Evolutionary conservation across 2,113 vertebrate species (phyloP).

Genomic region (Recurvirostra avosetta): DNA sequence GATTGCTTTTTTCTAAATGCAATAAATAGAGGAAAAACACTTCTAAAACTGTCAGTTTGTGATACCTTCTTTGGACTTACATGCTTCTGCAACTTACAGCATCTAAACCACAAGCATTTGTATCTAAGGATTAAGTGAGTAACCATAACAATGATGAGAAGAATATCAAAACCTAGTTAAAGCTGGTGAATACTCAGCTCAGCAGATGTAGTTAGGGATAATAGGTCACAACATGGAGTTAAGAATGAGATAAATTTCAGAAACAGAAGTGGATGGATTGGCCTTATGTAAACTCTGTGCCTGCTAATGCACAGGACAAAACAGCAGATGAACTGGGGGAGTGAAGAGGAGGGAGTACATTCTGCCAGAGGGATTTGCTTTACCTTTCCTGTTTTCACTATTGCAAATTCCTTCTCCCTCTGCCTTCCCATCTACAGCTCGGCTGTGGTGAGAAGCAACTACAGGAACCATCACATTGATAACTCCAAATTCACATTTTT

Average conservation of each 20-base stretch:
- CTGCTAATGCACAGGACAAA: background rate
- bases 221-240: background rate
- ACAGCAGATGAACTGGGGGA: background rate
- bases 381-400: background rate
- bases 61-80: background rate
- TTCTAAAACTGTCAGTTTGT: background rate
- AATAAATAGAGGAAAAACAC: background rate
- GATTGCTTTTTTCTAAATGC: background rate
- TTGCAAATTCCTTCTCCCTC: background rate
- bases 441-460: background rate
- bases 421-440: background rate
- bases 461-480: background rate
- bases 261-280: background rate
- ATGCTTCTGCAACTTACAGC: background rate
- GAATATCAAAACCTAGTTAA: background rate
- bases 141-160: background rate
- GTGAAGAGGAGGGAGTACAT: background rate
- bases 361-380: background rate
- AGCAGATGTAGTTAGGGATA: background rate
- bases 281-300: background rate
- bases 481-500: background rate
- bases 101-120: background rate
- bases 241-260: background rate
- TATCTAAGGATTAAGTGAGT: background rate
- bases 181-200: background rate